Conservation (phyloP, 1,140 invertebrate species). For the Oryzaephilus surinamensis region DNA sequence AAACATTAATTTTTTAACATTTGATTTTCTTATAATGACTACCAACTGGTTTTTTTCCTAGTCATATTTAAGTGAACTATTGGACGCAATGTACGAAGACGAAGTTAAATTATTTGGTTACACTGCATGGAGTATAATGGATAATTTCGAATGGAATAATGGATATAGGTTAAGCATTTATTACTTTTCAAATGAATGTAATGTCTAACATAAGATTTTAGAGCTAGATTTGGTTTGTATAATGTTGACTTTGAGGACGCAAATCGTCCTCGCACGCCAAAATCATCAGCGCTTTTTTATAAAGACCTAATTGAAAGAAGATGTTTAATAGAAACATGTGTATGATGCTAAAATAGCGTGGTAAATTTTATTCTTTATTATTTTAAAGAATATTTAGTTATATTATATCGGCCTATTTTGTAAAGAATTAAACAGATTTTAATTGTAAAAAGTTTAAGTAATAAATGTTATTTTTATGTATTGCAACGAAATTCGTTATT, state of each 20-base stretch:
- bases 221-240: constrained; percentile 62
- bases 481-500: too few relatives aligned
- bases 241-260: constrained; percentile 61
- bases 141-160: constrained; percentile 66
- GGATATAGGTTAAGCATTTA: constrained; percentile 43
- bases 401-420: too few relatives aligned
- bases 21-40: background rate
- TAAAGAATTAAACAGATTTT: too few relatives aligned
- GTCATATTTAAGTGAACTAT: constrained; percentile 50
- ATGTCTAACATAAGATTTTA: constrained; percentile 22
- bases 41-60: constrained; percentile 7
- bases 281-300: constrained; percentile 16
- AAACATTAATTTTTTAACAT: too few relatives aligned
- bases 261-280: constrained; percentile 44
- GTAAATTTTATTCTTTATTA: too few relatives aligned
- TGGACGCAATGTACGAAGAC: constrained; percentile 53
- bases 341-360: too few relatives aligned
- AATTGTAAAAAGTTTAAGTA: too few relatives aligned
- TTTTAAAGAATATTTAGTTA: too few relatives aligned
- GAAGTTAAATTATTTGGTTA: constrained; percentile 59
- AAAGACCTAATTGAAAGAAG: constrained; percentile 11
- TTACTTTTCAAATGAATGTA: constrained; percentile 9
- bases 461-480: too few relatives aligned
- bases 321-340: constrained; percentile 10
- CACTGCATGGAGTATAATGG: constrained; percentile 64